phyloP scores from a whole-genome alignment of 2,797 vertebrate species.

The Falco berigora region DNA sequence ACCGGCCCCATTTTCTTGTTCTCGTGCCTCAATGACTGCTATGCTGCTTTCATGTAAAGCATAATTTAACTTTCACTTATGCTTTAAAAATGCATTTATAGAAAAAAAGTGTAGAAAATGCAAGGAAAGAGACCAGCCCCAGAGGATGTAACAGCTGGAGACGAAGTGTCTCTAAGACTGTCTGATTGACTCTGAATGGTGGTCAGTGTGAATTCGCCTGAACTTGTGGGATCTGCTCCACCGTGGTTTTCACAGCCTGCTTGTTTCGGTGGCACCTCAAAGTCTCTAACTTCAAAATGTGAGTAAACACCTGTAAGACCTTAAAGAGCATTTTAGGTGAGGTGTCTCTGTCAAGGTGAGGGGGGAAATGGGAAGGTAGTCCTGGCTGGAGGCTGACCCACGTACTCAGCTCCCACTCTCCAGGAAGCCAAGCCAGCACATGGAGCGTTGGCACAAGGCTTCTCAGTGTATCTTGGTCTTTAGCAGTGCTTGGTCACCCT shows the following conservation, averaged over 20 bases:
- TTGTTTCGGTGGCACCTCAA: not conserved
- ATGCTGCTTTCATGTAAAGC: not conserved
- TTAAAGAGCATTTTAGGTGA: not conserved
- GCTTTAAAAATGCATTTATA: not conserved
- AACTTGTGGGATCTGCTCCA: not conserved
- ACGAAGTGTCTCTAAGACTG: not conserved
- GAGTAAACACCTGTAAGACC: not conserved
- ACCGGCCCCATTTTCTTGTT: not conserved
- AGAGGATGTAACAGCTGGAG: not conserved
- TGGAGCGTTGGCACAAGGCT: not conserved
- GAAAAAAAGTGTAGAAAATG: not conserved
- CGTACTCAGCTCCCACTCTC: not conserved
- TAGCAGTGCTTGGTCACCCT: not conserved
- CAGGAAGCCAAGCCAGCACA: not conserved
- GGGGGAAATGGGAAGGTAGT: not conserved
- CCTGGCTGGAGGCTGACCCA: not conserved
- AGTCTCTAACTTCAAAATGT: not conserved
- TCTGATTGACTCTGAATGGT: not conserved
- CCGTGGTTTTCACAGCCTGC: not conserved
- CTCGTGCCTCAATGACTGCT: not conserved
- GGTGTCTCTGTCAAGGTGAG: not conserved
- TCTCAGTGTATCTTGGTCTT: not conserved
- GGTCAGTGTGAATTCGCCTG: not conserved
- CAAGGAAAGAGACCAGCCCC: not conserved
- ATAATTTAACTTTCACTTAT: not conserved